These are phyloP conservation scores for Triplophysa bombifrons DNA, from an alignment of 2,797 vertebrate genomes.

Conservation along the genomic window DNA sequence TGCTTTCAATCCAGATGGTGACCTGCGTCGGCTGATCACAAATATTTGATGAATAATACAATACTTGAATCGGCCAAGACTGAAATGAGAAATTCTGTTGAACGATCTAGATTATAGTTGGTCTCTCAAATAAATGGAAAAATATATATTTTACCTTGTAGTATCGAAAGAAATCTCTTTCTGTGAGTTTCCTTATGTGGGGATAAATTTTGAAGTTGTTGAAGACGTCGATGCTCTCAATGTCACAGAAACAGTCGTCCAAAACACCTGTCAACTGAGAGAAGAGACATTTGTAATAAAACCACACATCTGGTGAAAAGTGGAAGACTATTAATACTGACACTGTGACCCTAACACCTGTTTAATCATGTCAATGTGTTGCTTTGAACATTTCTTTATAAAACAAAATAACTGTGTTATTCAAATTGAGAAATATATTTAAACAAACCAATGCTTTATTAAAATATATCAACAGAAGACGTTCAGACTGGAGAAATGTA, in stretches of 20 bases:
- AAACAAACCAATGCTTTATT: not conserved
- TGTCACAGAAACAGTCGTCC: slow-evolving; percentile 95
- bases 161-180: slow-evolving; percentile 94
- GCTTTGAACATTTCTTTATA: not conserved
- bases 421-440: not conserved
- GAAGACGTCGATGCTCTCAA: slow-evolving; percentile 95
- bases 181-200: slow-evolving; percentile 86
- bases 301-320: not conserved
- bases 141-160: slow-evolving; percentile 81
- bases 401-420: no score
- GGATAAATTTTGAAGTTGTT: slow-evolving; percentile 96
- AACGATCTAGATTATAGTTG: not conserved
- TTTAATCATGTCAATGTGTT: no score
- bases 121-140: not conserved
- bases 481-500: not conserved
- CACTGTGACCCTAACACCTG: not conserved
- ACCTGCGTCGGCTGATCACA: no score
- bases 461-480: not conserved
- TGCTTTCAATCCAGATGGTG: no score
- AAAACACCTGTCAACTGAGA: slow-evolving; percentile 88
- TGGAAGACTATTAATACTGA: not conserved
- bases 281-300: slow-evolving; percentile 3
- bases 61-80: no score
- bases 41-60: no score
- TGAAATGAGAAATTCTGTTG: no score